These are phyloP conservation scores for Papilio glaucus DNA, from an alignment of 1,140 invertebrate genomes.

Conservation along the genomic window DNA sequence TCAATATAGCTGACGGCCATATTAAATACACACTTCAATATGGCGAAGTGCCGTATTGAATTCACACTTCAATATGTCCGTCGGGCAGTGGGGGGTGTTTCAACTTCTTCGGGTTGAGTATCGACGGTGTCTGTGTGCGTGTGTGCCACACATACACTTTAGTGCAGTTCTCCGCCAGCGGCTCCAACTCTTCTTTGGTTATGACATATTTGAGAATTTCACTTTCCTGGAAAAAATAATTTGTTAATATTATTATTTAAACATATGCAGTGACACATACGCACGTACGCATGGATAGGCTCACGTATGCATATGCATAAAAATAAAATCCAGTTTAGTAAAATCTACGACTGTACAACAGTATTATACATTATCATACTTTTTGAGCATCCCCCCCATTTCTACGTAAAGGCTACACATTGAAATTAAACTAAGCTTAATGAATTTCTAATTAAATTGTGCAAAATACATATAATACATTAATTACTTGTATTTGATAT, in stretches of 20 bases:
- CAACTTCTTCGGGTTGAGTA: slow-evolving; percentile 87
- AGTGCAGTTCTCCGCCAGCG: slow-evolving; percentile 94
- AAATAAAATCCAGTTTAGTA: too few species aligned
- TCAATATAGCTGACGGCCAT: neutral
- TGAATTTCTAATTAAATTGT: too few species aligned
- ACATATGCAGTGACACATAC: too few species aligned
- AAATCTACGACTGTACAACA: too few species aligned
- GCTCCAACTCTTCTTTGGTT: slow-evolving; percentile 92
- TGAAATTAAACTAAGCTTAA: too few species aligned
- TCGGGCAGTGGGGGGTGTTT: slow-evolving; percentile 83
- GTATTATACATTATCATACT: too few species aligned
- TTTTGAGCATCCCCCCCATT: too few species aligned
- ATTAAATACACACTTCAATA: neutral
- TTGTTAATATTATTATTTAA: too few species aligned
- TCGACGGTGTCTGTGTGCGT: slow-evolving; percentile 92
- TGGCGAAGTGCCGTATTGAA: neutral
- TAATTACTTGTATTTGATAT: slow-evolving; percentile 13
- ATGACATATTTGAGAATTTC: slow-evolving; percentile 93
- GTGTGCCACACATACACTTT: slow-evolving; percentile 99
- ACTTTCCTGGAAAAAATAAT: slow-evolving; percentile 86
- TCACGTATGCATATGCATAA: too few species aligned
- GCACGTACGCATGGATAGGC: too few species aligned
- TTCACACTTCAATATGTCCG: slow-evolving; percentile 90
- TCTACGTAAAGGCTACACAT: too few species aligned
- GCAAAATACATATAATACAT: too few species aligned